These are phyloP conservation scores for Leucoma salicis DNA, from an alignment of 2,888 invertebrate genomes.

Conservation along the genomic window DNA sequence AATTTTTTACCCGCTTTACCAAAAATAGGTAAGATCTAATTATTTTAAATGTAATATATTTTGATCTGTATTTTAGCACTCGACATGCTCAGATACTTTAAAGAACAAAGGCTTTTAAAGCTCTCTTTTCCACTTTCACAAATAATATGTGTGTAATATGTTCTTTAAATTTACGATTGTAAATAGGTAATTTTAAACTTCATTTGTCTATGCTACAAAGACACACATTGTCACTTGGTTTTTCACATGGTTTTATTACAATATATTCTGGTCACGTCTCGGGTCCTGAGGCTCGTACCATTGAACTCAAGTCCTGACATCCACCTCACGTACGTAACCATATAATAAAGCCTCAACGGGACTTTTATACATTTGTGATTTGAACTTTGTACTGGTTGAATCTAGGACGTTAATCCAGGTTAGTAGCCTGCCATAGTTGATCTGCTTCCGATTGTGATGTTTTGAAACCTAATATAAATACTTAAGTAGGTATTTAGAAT, in stretches of 20 bases:
- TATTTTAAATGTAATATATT: no score
- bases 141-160: no score
- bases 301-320: conserved; percentile 36
- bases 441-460: conserved; percentile 18
- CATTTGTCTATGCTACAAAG: no score
- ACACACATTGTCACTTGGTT: no score
- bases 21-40: no score
- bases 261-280: conserved; percentile 40
- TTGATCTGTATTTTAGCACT: no score
- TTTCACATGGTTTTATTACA: conserved; percentile 6
- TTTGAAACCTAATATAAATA: conserved; percentile 13
- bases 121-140: no score
- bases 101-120: no score
- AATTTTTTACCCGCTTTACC: no score
- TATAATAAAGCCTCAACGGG: conserved; percentile 51
- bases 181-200: no score
- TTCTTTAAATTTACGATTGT: no score
- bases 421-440: conserved; percentile 18
- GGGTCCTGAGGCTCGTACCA: conserved; percentile 26
- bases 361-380: conserved; percentile 56
- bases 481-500: conserved; percentile 8
- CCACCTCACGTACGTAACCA: conserved; percentile 53
- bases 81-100: no score
- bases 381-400: conserved; percentile 46
- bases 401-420: conserved; percentile 60